Evolutionary conservation across 2,113 vertebrate species (phyloP), one percentile per base, ranked within the genome.

Genomic region (Alligator sinensis): DNA sequence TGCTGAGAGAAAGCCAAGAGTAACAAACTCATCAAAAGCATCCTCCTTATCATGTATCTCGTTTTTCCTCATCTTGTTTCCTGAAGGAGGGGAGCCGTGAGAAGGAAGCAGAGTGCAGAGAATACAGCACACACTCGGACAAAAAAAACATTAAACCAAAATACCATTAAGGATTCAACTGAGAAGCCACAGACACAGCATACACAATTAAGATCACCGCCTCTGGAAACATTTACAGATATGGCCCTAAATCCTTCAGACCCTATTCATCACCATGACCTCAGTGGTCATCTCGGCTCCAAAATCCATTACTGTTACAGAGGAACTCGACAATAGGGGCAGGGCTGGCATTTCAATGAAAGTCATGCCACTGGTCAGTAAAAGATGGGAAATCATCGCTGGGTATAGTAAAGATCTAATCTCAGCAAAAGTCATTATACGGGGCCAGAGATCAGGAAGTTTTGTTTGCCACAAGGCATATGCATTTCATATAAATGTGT

Each of bases 271-370:
- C 90, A 74, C 30, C 5, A 22, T 1, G 17, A 90, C 92, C 87
- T 55, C 77, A 79, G 82, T 9, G 88, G 91, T 96, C 95, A 94
- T 95, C 94, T 89, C 87, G 12, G 91, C 88, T 79, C 89, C 94
- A 91, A 95, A 95, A 90, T 91, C 91, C 88, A 84, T 84, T 77
- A 87, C 95, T 85, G 82, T 38, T 88, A 92, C 7, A 13, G 17
- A 94, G 95, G 80, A 92, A 95, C 91, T 92, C 66, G 88, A 75
- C 89, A 88, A 63, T 64, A 93, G 81, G 92, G 90, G 82, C 86
- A 90, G 87, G 91, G 77, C 79, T 96, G 94, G 90, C 96, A 89
- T 93, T 97, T 68, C 96, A 93, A 94, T 90, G 84, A 87, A 90
- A 94, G 88, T 87, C 90, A 87, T 94, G 93, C 79, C 86, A 84